Percentiles rank a stretch among this genome's conserved stretches.
Conservation (phyloP, 1,140 invertebrate species). For the Helicoverpa armigera region DNA sequence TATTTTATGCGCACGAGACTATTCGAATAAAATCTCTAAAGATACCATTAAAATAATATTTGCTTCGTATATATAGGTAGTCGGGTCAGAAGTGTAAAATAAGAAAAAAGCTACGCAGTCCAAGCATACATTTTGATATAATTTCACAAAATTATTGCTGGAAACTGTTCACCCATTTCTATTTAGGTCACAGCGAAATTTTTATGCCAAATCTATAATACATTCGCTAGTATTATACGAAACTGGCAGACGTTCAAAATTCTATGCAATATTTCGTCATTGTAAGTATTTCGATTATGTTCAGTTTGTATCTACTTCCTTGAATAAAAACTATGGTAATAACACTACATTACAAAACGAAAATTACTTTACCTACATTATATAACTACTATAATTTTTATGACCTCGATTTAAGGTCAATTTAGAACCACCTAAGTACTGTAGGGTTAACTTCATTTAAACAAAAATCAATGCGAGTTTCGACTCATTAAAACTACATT, state of each 20-base stretch:
- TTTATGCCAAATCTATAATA: slow-evolving; percentile 58
- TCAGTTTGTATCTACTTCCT: slow-evolving; percentile 18
- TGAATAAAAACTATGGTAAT: neutral
- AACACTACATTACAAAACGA: neutral
- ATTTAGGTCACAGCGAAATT: slow-evolving; percentile 52
- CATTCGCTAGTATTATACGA: slow-evolving; percentile 53
- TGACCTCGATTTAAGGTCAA: neutral
- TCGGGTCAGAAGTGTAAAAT: neutral
- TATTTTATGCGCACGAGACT: no score
- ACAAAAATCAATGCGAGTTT: neutral
- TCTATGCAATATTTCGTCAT: slow-evolving; percentile 54
- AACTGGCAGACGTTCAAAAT: slow-evolving; percentile 64
- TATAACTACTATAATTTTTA: neutral
- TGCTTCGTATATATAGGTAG: neutral
- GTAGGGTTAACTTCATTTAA: neutral
- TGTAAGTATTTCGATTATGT: slow-evolving; percentile 45
- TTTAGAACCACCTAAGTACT: neutral
- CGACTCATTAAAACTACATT: slow-evolving; percentile 13
- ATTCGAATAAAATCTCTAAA: no score
- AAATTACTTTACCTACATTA: neutral
- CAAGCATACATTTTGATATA: neutral
- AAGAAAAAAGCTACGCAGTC: neutral
- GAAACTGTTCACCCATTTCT: slow-evolving; percentile 18
- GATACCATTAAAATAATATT: no score
- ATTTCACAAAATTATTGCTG: neutral